Conservation (phyloP, 2,888 invertebrate species). For the Onthophagus sagittarius region DNA sequence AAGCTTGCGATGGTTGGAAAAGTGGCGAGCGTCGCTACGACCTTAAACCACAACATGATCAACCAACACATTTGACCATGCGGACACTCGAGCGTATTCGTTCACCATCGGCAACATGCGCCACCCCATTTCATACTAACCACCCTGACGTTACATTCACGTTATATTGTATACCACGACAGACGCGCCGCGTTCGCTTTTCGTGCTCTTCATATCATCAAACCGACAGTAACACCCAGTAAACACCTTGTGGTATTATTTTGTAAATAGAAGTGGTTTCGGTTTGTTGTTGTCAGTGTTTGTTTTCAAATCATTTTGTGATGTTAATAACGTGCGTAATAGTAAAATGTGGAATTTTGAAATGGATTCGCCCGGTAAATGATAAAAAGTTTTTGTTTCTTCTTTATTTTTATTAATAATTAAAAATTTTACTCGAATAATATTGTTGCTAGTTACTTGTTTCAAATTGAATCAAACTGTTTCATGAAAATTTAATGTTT, state of each 20-base stretch:
- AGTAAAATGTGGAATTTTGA: not conserved
- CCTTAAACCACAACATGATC: not conserved
- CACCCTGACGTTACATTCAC: conserved; percentile 30
- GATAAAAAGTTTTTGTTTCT: not conserved
- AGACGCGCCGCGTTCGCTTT: conserved; percentile 38
- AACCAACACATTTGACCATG: conserved; percentile 30
- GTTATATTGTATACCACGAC: conserved; percentile 40
- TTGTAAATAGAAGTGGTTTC: not conserved
- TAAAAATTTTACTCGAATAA: not conserved
- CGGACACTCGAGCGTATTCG: conserved; percentile 35
- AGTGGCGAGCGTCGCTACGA: not conserved
- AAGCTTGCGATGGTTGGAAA: not conserved
- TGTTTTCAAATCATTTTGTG: not conserved
- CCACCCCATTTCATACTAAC: conserved; percentile 35
- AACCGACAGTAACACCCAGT: conserved; percentile 19
- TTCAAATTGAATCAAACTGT: not conserved
- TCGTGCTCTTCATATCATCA: conserved; percentile 8
- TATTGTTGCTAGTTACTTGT: conserved; percentile 13
- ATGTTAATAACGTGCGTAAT: not conserved
- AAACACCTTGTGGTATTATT: conserved; percentile 30
- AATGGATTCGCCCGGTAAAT: not conserved
- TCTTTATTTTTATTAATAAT: conserved; percentile 23
- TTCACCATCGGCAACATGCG: conserved; percentile 32
- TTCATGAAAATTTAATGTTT: too few relatives aligned
- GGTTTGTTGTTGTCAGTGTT: conserved; percentile 3